A percentile compares a stretch with the other conserved stretches of the same genome.
phyloP scores from a whole-genome alignment of 2,888 invertebrate species.

The Calameuta pallipes region DNA sequence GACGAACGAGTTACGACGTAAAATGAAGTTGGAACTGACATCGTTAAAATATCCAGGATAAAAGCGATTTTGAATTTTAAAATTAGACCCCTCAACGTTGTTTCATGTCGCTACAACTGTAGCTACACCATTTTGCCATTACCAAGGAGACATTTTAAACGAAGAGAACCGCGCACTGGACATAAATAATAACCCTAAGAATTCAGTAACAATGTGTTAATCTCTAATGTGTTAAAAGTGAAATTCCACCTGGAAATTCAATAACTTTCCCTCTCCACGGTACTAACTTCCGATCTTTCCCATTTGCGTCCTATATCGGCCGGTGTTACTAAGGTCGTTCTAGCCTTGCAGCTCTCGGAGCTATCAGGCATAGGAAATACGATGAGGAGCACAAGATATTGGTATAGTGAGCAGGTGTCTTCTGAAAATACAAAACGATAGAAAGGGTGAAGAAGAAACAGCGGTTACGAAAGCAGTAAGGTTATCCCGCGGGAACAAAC shows the following conservation, averaged over 20 bases:
- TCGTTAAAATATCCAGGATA: not conserved
- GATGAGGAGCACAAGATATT: not conserved
- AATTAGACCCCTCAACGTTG: not conserved
- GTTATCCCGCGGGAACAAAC: slow-evolving; percentile 44
- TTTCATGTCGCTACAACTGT: not conserved
- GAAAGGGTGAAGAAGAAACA: slow-evolving; percentile 8
- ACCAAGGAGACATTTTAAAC: not conserved
- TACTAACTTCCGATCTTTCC: not conserved
- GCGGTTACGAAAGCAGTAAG: slow-evolving; percentile 28
- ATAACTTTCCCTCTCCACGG: not conserved
- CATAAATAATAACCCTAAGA: not conserved
- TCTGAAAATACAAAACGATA: slow-evolving; percentile 16
- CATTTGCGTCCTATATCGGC: not conserved
- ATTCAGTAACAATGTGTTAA: not conserved
- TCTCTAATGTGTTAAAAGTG: not conserved
- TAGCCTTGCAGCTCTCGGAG: not conserved
- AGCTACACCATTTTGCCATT: not conserved
- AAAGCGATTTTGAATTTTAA: not conserved
- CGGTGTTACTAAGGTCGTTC: not conserved
- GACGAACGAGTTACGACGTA: not conserved
- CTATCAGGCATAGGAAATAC: not conserved
- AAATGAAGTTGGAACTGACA: not conserved
- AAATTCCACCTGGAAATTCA: not conserved
- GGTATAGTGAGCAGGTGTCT: not conserved
- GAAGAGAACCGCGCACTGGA: not conserved